Conservation (phyloP, 2,113 vertebrate genomes). For the Alethe castanea region DNA sequence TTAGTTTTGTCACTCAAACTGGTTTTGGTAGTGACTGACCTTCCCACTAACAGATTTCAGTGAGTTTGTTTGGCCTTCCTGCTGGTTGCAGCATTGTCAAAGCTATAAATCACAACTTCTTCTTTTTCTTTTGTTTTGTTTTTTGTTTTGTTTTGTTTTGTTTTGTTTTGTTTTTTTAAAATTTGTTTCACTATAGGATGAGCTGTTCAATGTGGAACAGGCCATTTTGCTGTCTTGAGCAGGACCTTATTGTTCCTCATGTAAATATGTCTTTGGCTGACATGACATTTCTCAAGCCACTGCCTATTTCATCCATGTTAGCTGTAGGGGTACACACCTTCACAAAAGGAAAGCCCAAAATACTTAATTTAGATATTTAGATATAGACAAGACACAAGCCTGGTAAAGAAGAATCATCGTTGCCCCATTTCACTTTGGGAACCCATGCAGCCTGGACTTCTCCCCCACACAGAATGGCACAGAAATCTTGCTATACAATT, state of each 20-base stretch:
- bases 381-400: background rate
- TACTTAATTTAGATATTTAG: background rate
- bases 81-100: background rate
- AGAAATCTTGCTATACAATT: background rate
- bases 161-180: too few relatives aligned
- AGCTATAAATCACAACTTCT: background rate
- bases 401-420: background rate
- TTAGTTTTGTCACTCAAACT: background rate
- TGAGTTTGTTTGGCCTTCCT: background rate
- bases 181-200: accelerated
- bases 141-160: too few relatives aligned
- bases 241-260: background rate
- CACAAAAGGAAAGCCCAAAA: background rate
- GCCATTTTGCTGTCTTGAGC: background rate
- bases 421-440: background rate
- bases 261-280: background rate
- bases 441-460: background rate
- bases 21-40: background rate
- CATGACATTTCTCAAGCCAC: background rate
- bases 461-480: accelerated
- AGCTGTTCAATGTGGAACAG: background rate
- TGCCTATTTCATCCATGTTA: background rate
- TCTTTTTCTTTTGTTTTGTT: too few relatives aligned
- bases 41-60: background rate
- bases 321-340: background rate